Evolutionary conservation across 2,888 invertebrate genomes (phyloP).

Genomic region (Pseudolycoriella hygida): DNA sequence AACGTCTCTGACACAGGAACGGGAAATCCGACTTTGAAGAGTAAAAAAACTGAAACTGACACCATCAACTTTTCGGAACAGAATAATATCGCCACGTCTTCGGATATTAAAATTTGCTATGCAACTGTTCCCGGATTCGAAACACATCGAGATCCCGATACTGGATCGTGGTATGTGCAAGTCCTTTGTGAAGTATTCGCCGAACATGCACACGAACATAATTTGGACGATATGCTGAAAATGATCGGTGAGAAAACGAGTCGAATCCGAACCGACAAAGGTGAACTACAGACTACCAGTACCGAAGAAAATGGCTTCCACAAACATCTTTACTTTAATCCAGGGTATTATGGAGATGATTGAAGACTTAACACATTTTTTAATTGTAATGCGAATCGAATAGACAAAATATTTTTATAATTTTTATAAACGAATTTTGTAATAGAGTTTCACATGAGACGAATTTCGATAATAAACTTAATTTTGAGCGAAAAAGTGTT

Average conservation of each 20-base stretch:
- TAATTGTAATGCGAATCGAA: too few species aligned
- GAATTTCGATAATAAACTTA: too few species aligned
- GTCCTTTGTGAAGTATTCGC: slow-evolving; percentile 46
- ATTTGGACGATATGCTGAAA: slow-evolving; percentile 47
- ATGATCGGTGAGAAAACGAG: slow-evolving; percentile 36
- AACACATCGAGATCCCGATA: slow-evolving; percentile 35
- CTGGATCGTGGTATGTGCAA: slow-evolving; percentile 57
- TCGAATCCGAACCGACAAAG: slow-evolving; percentile 19
- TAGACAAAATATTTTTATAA: too few species aligned
- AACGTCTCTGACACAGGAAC: too few species aligned
- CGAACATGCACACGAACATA: slow-evolving; percentile 39
- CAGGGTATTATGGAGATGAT: slow-evolving; percentile 27
- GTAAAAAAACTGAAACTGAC: slow-evolving; percentile 3
- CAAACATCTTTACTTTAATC: slow-evolving; percentile 45
- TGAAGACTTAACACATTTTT: too few species aligned
- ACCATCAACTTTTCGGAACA: slow-evolving; percentile 2
- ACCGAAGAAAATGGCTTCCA: slow-evolving; percentile 48
- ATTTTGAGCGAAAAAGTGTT: too few species aligned
- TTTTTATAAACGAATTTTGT: too few species aligned
- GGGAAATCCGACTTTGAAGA: neutral
- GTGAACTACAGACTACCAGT: slow-evolving; percentile 40
- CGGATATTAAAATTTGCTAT: slow-evolving; percentile 46
- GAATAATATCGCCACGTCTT: slow-evolving; percentile 23
- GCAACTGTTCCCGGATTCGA: slow-evolving; percentile 38
- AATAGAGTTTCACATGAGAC: too few species aligned